Conservation (phyloP, 2,888 invertebrate genomes). For the Trachelus stipa region DNA sequence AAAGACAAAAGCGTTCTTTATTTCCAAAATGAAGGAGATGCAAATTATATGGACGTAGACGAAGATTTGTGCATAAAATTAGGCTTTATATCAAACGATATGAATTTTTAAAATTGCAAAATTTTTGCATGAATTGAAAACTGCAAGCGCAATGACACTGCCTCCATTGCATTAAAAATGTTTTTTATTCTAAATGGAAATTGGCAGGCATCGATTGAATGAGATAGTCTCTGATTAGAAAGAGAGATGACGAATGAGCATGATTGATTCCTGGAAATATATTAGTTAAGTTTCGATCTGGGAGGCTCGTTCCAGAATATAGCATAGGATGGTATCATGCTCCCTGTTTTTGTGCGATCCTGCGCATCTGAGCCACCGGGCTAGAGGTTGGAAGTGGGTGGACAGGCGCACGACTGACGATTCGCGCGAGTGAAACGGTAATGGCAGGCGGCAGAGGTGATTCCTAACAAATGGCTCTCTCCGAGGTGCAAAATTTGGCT, state of each 20-base stretch:
- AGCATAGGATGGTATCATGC: neutral
- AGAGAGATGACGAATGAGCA: neutral
- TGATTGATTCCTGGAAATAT: neutral
- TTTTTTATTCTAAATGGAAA: neutral
- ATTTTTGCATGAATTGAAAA: neutral
- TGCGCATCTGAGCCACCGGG: neutral
- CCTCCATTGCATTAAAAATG: neutral
- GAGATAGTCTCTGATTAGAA: neutral
- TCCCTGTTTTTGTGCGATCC: neutral
- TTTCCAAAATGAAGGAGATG: neutral
- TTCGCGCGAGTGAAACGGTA: conserved; percentile 35
- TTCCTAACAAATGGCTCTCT: conserved; percentile 56
- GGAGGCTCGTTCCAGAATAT: neutral
- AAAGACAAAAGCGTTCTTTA: neutral
- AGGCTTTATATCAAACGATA: neutral
- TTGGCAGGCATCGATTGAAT: neutral
- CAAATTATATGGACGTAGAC: neutral
- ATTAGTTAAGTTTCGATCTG: neutral
- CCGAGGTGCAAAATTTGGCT: conserved; percentile 58
- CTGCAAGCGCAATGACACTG: neutral
- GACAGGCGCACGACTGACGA: conserved; percentile 6
- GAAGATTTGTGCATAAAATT: neutral
- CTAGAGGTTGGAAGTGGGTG: neutral
- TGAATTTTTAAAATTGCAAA: neutral
- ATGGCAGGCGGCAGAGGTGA: conserved; percentile 53